A percentile compares a stretch with the other conserved stretches of the same genome.
These are phyloP conservation scores for Listrodromus nycthemerus DNA, from an alignment of 2,888 invertebrate genomes.

Conservation along the genomic window DNA sequence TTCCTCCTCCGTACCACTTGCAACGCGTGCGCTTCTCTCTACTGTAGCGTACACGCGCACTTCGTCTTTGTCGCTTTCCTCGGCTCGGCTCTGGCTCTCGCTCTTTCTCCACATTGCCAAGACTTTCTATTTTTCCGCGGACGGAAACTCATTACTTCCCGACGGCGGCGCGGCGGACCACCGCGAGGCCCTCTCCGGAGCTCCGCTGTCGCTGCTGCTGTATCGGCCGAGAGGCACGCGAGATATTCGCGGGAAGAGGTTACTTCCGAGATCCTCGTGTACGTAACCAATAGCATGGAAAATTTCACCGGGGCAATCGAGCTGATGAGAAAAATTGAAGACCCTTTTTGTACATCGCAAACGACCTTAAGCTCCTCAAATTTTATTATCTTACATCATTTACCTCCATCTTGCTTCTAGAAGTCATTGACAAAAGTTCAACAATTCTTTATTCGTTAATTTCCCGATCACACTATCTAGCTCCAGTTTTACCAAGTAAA, in stretches of 20 bases:
- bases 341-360: background rate
- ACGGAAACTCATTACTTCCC: constrained; percentile 78
- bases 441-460: too few species aligned
- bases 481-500: too few species aligned
- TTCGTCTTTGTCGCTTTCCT: constrained; percentile 54
- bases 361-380: background rate
- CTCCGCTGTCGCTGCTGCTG: constrained; percentile 13
- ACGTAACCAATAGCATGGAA: background rate
- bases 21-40: constrained; percentile 13
- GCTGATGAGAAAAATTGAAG: background rate
- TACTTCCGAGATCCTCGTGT: constrained; percentile 4
- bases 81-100: constrained; percentile 30
- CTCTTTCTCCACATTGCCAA: constrained; percentile 54
- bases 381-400: background rate
- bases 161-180: constrained; percentile 62
- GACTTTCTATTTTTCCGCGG: constrained; percentile 70
- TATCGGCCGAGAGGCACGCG: constrained; percentile 3
- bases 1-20: background rate
- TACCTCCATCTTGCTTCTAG: background rate
- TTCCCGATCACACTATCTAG: too few species aligned
- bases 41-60: constrained; percentile 49
- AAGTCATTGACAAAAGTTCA: too few species aligned
- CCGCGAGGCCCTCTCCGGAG: constrained; percentile 52
- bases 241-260: constrained; percentile 7
- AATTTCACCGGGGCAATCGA: constrained; percentile 1